A percentile compares a stretch with the other conserved stretches of the same genome.
Conservation (phyloP, 2,888 invertebrate genomes). For the Epinotia demarniana region DNA sequence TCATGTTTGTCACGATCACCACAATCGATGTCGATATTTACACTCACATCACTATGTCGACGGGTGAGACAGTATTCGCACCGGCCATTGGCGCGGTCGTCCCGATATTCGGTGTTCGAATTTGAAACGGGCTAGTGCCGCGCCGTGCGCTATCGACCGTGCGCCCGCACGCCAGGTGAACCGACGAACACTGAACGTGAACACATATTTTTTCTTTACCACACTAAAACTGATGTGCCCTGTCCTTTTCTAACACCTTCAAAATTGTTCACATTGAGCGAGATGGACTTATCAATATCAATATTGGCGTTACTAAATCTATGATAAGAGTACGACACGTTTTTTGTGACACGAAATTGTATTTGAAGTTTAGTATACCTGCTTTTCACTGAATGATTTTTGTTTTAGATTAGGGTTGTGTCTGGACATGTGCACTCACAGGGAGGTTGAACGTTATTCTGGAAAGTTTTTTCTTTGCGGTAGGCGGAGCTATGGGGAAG, state of each 20-base stretch:
- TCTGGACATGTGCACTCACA: constrained; percentile 66
- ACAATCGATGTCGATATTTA: constrained; percentile 67
- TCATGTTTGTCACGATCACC: constrained; percentile 84
- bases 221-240: constrained; percentile 67
- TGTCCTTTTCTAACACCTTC: constrained; percentile 65
- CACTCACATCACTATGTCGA: constrained; percentile 75
- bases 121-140: constrained; percentile 60
- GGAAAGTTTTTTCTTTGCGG: constrained; percentile 68
- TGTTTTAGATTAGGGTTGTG: constrained; percentile 61
- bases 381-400: constrained; percentile 57
- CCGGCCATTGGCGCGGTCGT: constrained; percentile 54
- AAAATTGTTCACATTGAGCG: constrained; percentile 52
- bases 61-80: constrained; percentile 51
- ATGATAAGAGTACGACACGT: constrained; percentile 61
- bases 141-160: constrained; percentile 65
- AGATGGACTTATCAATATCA: constrained; percentile 65
- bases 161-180: constrained; percentile 74
- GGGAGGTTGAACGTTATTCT: constrained; percentile 65
- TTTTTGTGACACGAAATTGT: constrained; percentile 64
- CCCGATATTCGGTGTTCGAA: constrained; percentile 64
- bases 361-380: constrained; percentile 57
- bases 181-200: constrained; percentile 74
- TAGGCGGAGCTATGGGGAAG: constrained; percentile 78
- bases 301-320: constrained; percentile 59
- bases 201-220: constrained; percentile 70